Evolutionary conservation across 1,140 invertebrate species (phyloP).

Genomic region (Anoplophora glabripennis): DNA sequence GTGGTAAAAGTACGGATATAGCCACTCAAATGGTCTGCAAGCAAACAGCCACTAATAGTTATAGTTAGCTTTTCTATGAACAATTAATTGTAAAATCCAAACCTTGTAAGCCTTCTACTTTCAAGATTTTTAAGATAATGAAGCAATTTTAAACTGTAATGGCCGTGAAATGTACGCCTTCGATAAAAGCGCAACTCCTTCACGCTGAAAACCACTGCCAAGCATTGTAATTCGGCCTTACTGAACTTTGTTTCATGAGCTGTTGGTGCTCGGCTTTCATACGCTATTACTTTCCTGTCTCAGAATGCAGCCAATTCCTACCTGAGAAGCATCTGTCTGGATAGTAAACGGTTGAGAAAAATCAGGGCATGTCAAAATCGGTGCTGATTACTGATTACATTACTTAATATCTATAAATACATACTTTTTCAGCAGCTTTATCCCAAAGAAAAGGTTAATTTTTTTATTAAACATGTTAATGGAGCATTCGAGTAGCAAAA

Average conservation of each 20-base stretch:
- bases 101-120: constrained; percentile 47
- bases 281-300: constrained; percentile 45
- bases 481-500: constrained; percentile 11
- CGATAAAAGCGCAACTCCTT: constrained; percentile 50
- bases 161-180: too few relatives aligned
- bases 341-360: constrained; percentile 32
- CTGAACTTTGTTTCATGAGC: constrained; percentile 50
- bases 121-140: constrained; percentile 47
- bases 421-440: constrained; percentile 1
- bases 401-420: neutral
- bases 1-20: too few relatives aligned
- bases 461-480: constrained; percentile 35
- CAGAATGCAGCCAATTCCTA: constrained; percentile 13
- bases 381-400: constrained; percentile 24
- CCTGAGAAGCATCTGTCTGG: constrained; percentile 23
- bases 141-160: constrained; percentile 50
- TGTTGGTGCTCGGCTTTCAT: constrained; percentile 29
- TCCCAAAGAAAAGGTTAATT: constrained; percentile 18
- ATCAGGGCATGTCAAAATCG: constrained; percentile 40
- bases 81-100: constrained; percentile 50
- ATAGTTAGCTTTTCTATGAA: too few relatives aligned
- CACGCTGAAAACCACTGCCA: constrained; percentile 50
- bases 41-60: too few relatives aligned
- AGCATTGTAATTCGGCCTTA: constrained; percentile 51
- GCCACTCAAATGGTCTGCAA: too few relatives aligned